Percentiles rank a stretch among this genome's conserved stretches.
phyloP scores from a whole-genome alignment of 2,797 vertebrate genomes.

The Lateolabrax maculatus region DNA sequence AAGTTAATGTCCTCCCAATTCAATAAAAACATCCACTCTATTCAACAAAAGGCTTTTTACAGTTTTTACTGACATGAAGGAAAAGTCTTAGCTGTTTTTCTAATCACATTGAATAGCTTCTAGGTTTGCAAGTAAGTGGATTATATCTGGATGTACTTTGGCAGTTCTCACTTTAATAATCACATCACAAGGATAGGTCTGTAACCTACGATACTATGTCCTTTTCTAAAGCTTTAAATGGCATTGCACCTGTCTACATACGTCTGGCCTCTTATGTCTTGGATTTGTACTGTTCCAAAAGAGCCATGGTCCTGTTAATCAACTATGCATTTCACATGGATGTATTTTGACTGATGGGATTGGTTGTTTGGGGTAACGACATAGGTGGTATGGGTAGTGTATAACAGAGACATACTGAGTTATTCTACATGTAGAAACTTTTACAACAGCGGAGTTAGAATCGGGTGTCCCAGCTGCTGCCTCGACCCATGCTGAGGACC shows the following conservation, averaged over 20 bases:
- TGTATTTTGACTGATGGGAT: neutral
- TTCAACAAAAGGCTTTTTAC: neutral
- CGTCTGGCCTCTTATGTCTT: neutral
- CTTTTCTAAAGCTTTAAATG: constrained; percentile 2
- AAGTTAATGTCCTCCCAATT: neutral
- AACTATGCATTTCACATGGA: neutral
- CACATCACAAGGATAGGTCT: neutral
- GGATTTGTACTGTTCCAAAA: neutral
- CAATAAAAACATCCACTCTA: neutral
- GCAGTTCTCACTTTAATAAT: neutral
- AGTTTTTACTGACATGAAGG: neutral
- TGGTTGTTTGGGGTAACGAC: neutral
- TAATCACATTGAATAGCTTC: too few relatives aligned
- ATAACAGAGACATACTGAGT: too few relatives aligned
- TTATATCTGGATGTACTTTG: neutral
- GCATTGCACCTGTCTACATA: neutral
- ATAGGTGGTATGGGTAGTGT: neutral
- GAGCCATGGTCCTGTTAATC: neutral
- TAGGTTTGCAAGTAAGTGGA: neutral
- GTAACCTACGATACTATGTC: neutral
- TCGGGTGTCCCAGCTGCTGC: constrained; percentile 33
- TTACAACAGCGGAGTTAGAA: constrained; percentile 22
- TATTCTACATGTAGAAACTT: too few relatives aligned
- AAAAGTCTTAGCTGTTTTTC: too few relatives aligned
- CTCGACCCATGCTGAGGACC: constrained; percentile 35